phyloP scores from a whole-genome alignment of 2,888 invertebrate genomes.

The Hecatera dysodea region DNA sequence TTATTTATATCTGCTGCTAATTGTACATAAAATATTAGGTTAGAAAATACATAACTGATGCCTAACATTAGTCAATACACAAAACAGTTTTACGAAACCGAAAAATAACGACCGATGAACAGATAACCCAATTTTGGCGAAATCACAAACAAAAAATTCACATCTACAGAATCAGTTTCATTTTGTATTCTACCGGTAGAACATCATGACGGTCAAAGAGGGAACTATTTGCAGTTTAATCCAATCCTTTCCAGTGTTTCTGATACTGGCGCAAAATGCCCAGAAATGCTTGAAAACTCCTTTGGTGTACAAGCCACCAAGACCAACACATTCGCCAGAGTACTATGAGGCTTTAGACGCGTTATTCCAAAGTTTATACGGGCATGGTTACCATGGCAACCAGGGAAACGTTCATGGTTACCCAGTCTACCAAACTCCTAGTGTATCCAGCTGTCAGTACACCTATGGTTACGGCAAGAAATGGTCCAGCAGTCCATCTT shows the following conservation, averaged over 20 bases:
- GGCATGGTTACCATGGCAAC: constrained; percentile 65
- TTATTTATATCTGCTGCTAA: no score
- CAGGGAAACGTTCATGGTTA: constrained; percentile 49
- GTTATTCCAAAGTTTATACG: constrained; percentile 77
- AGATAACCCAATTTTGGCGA: constrained; percentile 68
- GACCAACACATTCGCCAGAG: constrained; percentile 83
- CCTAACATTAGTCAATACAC: constrained; percentile 52
- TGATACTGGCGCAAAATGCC: constrained; percentile 85
- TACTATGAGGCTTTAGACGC: constrained; percentile 86
- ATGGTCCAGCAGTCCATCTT: constrained; percentile 32
- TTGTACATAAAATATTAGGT: no score
- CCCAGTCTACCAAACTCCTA: constrained; percentile 43
- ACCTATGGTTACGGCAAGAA: constrained; percentile 61
- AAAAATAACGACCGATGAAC: constrained; percentile 63
- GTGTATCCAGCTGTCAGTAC: constrained; percentile 55
- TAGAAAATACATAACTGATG: constrained; percentile 30
- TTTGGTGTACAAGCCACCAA: constrained; percentile 83
- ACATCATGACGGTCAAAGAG: constrained; percentile 80
- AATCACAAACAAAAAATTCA: constrained; percentile 26
- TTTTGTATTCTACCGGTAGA: constrained; percentile 18
- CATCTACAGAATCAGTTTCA: constrained; percentile 55
- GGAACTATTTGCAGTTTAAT: constrained; percentile 82
- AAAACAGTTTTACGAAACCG: constrained; percentile 54
- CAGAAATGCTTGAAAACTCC: constrained; percentile 83
- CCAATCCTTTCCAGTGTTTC: constrained; percentile 83